These are phyloP conservation scores for Ecdyonurus torrentis DNA, from an alignment of 2,888 invertebrate genomes.

Conservation along the genomic window DNA sequence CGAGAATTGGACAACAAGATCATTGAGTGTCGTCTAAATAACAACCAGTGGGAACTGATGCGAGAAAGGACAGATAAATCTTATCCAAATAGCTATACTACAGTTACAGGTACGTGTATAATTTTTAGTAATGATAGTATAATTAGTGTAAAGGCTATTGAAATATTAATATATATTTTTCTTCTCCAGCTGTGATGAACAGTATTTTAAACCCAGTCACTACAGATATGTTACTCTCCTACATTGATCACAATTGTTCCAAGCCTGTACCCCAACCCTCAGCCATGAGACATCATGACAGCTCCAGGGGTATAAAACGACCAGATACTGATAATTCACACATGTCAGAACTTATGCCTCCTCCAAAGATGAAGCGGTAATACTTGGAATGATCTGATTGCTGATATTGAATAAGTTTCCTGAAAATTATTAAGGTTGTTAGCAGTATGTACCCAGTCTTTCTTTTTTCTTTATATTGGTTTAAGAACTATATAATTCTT, in stretches of 20 bases:
- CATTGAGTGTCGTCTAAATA: slow-evolving; percentile 80
- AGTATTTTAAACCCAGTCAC: slow-evolving; percentile 77
- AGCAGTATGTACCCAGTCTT: too few relatives aligned
- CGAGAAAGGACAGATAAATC: slow-evolving; percentile 93
- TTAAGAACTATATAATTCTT: too few relatives aligned
- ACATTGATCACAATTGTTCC: slow-evolving; percentile 42
- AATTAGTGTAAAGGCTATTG: background rate
- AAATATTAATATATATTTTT: slow-evolving; percentile 12
- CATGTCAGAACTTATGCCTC: too few relatives aligned
- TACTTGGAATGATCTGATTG: too few relatives aligned
- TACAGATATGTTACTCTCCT: slow-evolving; percentile 57
- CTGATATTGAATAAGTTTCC: too few relatives aligned
- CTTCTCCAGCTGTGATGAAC: slow-evolving; percentile 54
- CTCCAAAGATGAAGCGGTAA: background rate
- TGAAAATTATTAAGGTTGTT: too few relatives aligned
- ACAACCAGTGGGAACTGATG: slow-evolving; percentile 81
- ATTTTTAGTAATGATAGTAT: background rate
- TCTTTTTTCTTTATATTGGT: too few relatives aligned
- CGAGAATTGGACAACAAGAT: slow-evolving; percentile 80
- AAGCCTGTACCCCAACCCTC: background rate
- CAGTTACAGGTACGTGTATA: slow-evolving; percentile 51
- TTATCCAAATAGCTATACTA: slow-evolving; percentile 75
- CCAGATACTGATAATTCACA: background rate
- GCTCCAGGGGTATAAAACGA: too few relatives aligned
- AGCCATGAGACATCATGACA: too few relatives aligned